A percentile compares a stretch with the other conserved stretches of the same genome.
Conservation (phyloP, 2,113 vertebrate species). For the Hemichromis elongatus region DNA sequence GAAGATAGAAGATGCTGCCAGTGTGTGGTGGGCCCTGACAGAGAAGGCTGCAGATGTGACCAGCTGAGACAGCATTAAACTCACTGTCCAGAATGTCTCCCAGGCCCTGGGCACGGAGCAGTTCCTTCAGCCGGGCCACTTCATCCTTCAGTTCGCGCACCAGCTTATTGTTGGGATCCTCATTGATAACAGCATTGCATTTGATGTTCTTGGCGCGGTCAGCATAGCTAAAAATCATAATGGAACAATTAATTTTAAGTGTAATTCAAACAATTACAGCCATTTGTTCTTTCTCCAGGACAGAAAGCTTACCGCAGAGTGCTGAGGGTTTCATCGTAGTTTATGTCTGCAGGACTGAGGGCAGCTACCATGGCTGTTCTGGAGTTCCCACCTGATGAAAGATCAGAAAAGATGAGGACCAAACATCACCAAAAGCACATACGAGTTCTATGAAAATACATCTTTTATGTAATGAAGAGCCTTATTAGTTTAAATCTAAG, state of each 20-base stretch:
- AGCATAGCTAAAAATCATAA: conserved; percentile 80
- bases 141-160: conserved; percentile 97
- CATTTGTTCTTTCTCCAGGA: neutral
- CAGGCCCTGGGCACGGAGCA: conserved; percentile 92
- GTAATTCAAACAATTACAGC: neutral
- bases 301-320: conserved; percentile 84
- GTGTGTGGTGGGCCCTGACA: neutral
- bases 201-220: conserved; percentile 98
- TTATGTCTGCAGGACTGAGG: conserved; percentile 97
- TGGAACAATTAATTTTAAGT: fast-evolving
- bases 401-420: neutral
- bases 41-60: neutral
- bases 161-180: conserved; percentile 96
- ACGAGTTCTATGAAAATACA: neutral
- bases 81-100: conserved; percentile 98
- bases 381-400: conserved; percentile 83
- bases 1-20: neutral
- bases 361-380: conserved; percentile 98
- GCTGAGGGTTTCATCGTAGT: conserved; percentile 98
- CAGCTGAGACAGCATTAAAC: conserved; percentile 55
- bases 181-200: conserved; percentile 98
- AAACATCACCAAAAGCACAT: neutral
- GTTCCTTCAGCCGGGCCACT: conserved; percentile 90
- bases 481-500: neutral
- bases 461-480: neutral